Conservation (phyloP, 2,797 vertebrate genomes). For the Dendrocincla tyrannina region DNA sequence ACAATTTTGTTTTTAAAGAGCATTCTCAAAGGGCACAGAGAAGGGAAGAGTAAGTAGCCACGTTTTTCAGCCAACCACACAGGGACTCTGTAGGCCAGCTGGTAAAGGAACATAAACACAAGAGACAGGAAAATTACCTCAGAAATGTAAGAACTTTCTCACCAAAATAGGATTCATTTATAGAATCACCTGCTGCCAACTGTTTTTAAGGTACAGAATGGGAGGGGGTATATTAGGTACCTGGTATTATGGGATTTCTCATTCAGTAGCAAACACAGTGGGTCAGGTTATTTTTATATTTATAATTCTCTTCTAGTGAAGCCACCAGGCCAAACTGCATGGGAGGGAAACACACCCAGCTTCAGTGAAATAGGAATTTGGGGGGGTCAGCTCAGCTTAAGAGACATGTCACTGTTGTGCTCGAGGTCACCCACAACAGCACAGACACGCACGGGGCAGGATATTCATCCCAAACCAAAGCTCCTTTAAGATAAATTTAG, state of each 20-base stretch:
- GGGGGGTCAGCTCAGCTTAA: neutral
- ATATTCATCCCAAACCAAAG: neutral
- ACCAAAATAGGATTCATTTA: neutral
- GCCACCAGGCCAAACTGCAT: neutral
- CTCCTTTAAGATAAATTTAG: neutral
- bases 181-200: neutral
- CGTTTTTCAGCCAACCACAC: neutral
- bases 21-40: neutral
- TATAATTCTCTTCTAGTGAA: neutral
- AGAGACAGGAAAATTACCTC: neutral
- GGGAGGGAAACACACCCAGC: neutral
- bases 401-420: fast-evolving
- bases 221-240: neutral
- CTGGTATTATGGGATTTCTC: neutral
- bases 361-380: neutral
- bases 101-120: neutral
- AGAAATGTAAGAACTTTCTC: neutral
- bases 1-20: neutral
- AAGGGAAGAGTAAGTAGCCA: neutral
- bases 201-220: neutral
- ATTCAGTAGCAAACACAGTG: fast-evolving
- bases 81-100: neutral
- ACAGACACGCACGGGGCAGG: neutral
- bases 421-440: fast-evolving
- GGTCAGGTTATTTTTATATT: neutral